A percentile compares a stretch with the other conserved stretches of the same genome.
Conservation (phyloP, 2,888 invertebrate species). For the Notodromas monacha region DNA sequence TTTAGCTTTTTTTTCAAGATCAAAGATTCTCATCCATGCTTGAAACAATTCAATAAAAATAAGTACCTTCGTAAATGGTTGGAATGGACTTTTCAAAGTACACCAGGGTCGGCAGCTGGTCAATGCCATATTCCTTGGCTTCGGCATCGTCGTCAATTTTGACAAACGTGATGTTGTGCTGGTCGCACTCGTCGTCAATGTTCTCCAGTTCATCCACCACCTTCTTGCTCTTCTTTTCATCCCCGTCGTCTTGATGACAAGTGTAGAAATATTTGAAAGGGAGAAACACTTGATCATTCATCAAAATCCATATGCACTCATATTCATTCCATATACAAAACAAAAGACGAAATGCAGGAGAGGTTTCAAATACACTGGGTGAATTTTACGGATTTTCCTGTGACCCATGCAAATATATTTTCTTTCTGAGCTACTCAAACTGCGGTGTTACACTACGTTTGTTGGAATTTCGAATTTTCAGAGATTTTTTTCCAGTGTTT, state of each 20-base stretch:
- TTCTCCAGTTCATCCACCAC: conserved; percentile 50
- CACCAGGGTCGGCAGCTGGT: conserved; percentile 11
- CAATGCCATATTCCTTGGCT: conserved; percentile 12
- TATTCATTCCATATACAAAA: too few species aligned
- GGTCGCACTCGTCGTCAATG: conserved; percentile 72
- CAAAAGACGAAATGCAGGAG: conserved; percentile 1
- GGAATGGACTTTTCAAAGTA: conserved; percentile 13
- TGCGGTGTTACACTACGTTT: too few species aligned
- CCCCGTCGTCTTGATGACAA: conserved; percentile 22
- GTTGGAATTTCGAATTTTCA: too few species aligned
- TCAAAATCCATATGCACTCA: too few species aligned
- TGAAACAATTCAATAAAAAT: too few species aligned
- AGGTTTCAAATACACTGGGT: too few species aligned
- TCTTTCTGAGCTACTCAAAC: too few species aligned
- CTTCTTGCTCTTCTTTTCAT: conserved; percentile 49
- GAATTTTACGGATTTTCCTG: too few species aligned
- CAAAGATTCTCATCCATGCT: too few species aligned
- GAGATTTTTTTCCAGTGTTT: too few species aligned
- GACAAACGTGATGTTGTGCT: conserved; percentile 62
- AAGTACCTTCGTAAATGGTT: conserved; percentile 12
- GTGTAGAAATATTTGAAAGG: neutral
- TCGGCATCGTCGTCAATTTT: conserved; percentile 45
- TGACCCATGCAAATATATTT: too few species aligned
- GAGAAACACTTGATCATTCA: neutral
- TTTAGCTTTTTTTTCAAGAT: too few species aligned